phyloP scores from a whole-genome alignment of 2,888 invertebrate genomes.

The Poecilus cupreus region DNA sequence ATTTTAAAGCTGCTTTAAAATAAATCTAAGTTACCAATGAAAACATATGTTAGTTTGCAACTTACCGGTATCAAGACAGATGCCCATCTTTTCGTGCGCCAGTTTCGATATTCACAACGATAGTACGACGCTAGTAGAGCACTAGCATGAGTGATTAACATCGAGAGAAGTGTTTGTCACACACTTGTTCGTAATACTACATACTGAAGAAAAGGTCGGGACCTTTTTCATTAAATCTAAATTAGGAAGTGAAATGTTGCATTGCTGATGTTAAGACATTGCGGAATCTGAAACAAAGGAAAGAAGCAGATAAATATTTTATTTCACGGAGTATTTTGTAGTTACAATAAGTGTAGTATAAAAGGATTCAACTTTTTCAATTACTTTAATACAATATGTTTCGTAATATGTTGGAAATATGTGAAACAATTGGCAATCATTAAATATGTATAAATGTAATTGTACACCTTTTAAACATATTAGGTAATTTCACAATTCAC shows the following conservation, averaged over 20 bases:
- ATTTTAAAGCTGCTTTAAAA: too few relatives aligned
- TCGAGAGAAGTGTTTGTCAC: not conserved
- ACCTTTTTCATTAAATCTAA: not conserved
- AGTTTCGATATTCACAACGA: constrained; percentile 11
- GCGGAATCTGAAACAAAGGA: not conserved
- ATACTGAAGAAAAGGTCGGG: constrained; percentile 5
- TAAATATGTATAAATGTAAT: too few relatives aligned
- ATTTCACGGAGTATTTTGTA: too few relatives aligned
- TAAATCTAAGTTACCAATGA: too few relatives aligned
- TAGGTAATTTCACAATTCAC: too few relatives aligned
- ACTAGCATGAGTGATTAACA: constrained; percentile 39
- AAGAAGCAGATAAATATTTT: not conserved
- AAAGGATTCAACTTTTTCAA: too few relatives aligned
- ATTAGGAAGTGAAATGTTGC: not conserved
- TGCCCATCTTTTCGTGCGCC: constrained; percentile 52
- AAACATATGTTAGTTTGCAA: too few relatives aligned
- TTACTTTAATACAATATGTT: too few relatives aligned
- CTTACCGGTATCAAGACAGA: constrained; percentile 57
- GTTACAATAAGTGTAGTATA: too few relatives aligned
- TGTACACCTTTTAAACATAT: too few relatives aligned
- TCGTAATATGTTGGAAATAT: too few relatives aligned
- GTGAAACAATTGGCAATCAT: too few relatives aligned
- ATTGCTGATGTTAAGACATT: not conserved
- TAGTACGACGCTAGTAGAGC: constrained; percentile 40
- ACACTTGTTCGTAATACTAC: constrained; percentile 13